These are phyloP conservation scores for Phrynocephalus vlangalii DNA, from an alignment of 2,797 vertebrate genomes.

Conservation along the genomic window DNA sequence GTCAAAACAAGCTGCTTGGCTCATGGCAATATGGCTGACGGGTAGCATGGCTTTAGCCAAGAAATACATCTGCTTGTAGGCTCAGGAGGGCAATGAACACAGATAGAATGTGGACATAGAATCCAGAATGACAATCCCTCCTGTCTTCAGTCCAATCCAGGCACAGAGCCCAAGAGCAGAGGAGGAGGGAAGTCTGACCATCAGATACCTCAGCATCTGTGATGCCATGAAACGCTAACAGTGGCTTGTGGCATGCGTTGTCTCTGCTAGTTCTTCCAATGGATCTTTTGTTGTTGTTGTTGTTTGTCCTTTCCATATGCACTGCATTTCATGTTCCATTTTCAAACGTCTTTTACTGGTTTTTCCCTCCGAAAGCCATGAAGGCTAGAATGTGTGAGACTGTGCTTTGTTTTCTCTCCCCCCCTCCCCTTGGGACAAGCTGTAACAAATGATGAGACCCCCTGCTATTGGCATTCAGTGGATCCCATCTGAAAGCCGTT, in stretches of 20 bases:
- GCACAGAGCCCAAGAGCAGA: not conserved
- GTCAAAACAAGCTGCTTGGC: not conserved
- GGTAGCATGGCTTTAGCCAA: not conserved
- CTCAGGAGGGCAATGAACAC: not conserved
- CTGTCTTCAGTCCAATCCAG: not conserved
- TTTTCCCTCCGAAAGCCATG: conserved; percentile 42
- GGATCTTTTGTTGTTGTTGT: not conserved
- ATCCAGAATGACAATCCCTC: not conserved
- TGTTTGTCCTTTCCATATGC: conserved; percentile 44
- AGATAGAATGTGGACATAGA: not conserved
- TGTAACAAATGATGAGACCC: conserved; percentile 32
- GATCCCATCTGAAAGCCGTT: conserved; percentile 36
- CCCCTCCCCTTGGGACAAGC: conserved; percentile 7
- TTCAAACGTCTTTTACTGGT: conserved; percentile 31
- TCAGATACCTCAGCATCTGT: not conserved
- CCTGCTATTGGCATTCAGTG: accelerated
- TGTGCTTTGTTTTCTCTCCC: not conserved
- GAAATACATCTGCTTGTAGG: not conserved
- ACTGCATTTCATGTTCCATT: conserved; percentile 51
- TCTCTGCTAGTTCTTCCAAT: not conserved
- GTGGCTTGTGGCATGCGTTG: not conserved
- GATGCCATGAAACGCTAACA: not conserved
- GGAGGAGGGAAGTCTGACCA: not conserved
- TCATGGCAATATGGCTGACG: not conserved
- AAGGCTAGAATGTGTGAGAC: not conserved